These are phyloP conservation scores for Panthera tigris DNA, from an alignment of 2,113 vertebrate species.

Conservation along the genomic window DNA sequence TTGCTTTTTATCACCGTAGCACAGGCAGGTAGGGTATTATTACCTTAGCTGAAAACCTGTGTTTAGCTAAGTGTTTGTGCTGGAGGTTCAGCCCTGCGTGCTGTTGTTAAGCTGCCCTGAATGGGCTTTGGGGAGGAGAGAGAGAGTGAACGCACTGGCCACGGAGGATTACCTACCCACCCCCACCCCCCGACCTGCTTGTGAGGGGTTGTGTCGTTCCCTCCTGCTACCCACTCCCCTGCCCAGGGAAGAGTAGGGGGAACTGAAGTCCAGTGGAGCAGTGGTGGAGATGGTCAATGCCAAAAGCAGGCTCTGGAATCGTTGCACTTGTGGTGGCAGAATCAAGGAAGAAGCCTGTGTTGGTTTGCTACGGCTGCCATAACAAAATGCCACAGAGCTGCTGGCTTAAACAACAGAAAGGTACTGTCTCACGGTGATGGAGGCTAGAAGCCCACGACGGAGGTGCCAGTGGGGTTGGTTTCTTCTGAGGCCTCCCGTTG, in stretches of 20 bases:
- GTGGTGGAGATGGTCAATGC: rapidly evolving
- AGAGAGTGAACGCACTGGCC: neutral
- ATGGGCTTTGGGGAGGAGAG: neutral
- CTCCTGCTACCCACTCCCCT: neutral
- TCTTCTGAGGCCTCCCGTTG: neutral
- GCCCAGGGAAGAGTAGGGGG: neutral
- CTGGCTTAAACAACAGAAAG: neutral
- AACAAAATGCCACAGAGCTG: neutral
- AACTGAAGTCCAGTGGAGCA: neutral
- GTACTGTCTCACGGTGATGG: neutral
- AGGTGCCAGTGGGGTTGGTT: neutral
- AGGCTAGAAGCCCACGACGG: neutral
- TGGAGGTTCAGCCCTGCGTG: neutral
- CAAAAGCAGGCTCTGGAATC: neutral
- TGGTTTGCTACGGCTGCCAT: rapidly evolving
- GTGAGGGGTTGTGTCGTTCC: neutral
- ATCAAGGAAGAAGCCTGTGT: neutral
- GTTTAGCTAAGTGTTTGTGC: neutral
- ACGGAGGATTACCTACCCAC: neutral
- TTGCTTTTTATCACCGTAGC: neutral
- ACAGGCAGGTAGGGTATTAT: neutral
- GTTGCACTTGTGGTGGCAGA: neutral
- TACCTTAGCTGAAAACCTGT: neutral
- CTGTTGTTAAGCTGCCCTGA: neutral
- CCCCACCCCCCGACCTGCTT: rapidly evolving